Evolutionary conservation across 2,113 vertebrate species (phyloP).

Genomic region (Rhabdornis inornatus): DNA sequence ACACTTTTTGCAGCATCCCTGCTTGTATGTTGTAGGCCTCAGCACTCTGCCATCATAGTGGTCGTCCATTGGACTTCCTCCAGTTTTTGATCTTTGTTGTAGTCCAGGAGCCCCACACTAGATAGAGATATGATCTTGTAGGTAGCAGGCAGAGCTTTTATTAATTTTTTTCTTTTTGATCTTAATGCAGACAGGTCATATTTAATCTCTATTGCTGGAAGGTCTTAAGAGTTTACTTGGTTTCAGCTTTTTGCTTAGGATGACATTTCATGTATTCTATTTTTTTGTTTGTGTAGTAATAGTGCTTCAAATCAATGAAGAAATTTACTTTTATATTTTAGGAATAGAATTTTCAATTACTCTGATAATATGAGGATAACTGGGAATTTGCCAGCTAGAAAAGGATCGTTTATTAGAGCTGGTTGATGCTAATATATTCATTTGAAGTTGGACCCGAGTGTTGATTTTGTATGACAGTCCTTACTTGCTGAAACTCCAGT

Average conservation of each 20-base stretch:
- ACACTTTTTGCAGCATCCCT: not conserved
- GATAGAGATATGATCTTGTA: not conserved
- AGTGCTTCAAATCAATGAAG: not conserved
- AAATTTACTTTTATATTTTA: not conserved
- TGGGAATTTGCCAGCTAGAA: not conserved
- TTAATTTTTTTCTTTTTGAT: not conserved
- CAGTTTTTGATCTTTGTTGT: not conserved
- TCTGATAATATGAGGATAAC: not conserved
- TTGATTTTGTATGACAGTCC: not conserved
- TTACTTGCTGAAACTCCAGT: not conserved
- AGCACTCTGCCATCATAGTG: rapidly evolving
- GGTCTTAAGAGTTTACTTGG: not conserved
- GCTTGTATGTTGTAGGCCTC: not conserved
- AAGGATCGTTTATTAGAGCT: not conserved
- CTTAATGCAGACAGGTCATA: not conserved
- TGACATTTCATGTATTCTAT: not conserved
- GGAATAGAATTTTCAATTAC: not conserved
- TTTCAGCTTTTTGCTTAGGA: not conserved
- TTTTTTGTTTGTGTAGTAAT: not conserved
- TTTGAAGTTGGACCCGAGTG: not conserved
- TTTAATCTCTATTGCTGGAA: not conserved
- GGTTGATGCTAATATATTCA: not conserved
- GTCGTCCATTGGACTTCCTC: not conserved
- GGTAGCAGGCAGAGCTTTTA: not conserved
- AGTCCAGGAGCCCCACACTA: not conserved